A percentile compares a stretch with the other conserved stretches of the same genome.
Evolutionary conservation across 2,113 vertebrate species (phyloP).

Genomic region (Saguinus imperator): DNA sequence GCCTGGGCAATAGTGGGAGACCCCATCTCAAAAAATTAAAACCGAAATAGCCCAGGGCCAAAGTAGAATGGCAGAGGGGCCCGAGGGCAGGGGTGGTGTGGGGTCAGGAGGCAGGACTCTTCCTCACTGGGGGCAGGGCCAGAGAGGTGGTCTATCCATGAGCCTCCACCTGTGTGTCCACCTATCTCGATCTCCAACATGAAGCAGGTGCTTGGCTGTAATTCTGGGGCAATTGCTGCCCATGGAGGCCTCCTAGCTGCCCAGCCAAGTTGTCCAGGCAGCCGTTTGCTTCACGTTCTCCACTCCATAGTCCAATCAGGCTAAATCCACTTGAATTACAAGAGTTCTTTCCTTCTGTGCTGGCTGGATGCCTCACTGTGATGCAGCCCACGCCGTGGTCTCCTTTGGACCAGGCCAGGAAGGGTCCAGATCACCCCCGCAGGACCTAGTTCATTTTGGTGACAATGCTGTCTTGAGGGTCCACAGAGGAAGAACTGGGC

Average conservation of each 20-base stretch:
- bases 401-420: not conserved
- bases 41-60: not conserved
- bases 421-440: accelerated
- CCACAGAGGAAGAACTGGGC: accelerated
- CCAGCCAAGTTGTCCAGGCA: not conserved
- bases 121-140: no score
- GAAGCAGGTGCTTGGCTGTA: not conserved
- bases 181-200: accelerated
- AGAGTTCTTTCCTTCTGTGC: not conserved
- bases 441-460: not conserved
- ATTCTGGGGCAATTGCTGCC: not conserved
- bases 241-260: not conserved
- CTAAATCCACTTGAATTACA: accelerated
- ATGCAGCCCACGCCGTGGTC: not conserved
- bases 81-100: no score
- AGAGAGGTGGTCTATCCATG: not conserved
- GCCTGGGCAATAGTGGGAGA: no score
- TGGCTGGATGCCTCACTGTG: accelerated
- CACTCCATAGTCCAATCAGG: not conserved
- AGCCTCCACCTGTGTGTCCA: not conserved
- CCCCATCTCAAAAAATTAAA: no score
- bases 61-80: not conserved
- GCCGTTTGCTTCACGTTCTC: accelerated
- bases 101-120: no score
- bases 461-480: not conserved